Conservation (phyloP, 2,888 invertebrate species). For the Pristionchus maxplancki region DNA sequence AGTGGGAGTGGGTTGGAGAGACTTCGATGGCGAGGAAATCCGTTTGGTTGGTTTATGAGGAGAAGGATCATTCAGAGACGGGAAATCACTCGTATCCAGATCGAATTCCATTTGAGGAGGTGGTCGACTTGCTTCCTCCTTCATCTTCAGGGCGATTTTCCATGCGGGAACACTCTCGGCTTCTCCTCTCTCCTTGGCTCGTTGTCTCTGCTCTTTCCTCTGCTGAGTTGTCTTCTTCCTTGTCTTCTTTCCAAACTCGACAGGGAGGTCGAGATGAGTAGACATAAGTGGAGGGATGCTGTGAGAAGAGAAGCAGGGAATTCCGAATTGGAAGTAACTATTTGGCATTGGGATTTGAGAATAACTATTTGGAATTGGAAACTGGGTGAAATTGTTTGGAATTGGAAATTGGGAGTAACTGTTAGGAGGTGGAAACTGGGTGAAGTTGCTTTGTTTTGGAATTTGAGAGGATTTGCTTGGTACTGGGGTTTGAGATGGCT, state of each 20-base stretch:
- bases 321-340: too few species aligned
- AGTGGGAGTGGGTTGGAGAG: too few species aligned
- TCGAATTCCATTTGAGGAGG: background rate
- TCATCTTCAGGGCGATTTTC: background rate
- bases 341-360: too few species aligned
- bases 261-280: background rate
- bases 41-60: background rate
- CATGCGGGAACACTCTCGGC: background rate
- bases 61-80: background rate
- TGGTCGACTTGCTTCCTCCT: background rate
- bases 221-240: constrained; percentile 6
- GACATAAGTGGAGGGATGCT: background rate
- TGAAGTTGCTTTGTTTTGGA: too few species aligned
- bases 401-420: too few species aligned
- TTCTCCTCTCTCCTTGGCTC: background rate
- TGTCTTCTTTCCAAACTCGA: background rate
- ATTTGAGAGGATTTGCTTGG: too few species aligned
- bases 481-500: too few species aligned
- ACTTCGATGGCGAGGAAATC: background rate
- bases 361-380: too few species aligned
- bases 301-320: too few species aligned
- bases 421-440: too few species aligned
- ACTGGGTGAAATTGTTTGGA: too few species aligned
- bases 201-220: background rate
- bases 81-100: background rate